phyloP scores from a whole-genome alignment of 2,797 vertebrate species.

The Rhodeus uyekii region DNA sequence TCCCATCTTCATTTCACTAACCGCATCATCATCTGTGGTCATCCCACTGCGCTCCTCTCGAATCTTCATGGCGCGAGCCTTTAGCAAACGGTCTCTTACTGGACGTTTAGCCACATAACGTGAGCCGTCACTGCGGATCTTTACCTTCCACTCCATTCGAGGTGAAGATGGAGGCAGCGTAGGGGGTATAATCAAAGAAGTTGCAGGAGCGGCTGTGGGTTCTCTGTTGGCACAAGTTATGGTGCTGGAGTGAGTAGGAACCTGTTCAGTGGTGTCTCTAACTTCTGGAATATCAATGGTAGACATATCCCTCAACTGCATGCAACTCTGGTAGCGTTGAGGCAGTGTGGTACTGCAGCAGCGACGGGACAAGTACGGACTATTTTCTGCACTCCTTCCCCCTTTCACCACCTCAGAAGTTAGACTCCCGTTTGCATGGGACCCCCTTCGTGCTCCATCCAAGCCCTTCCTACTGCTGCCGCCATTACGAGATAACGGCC shows the following conservation, averaged over 20 bases:
- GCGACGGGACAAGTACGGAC: constrained; percentile 76
- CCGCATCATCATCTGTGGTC: constrained; percentile 84
- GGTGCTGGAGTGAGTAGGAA: constrained; percentile 47
- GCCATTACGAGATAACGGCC: constrained; percentile 73
- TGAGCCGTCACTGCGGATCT: constrained; percentile 81
- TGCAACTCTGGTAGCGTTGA: constrained; percentile 71
- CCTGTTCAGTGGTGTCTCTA: neutral
- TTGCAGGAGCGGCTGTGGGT: neutral
- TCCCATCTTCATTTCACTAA: constrained; percentile 85
- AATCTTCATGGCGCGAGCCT: constrained; percentile 85
- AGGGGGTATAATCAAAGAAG: constrained; percentile 56
- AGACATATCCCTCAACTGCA: constrained; percentile 57
- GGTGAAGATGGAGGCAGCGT: constrained; percentile 58
- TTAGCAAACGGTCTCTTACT: constrained; percentile 82
- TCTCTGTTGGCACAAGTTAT: constrained; percentile 36
- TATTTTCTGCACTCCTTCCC: constrained; percentile 78
- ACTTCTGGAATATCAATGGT: constrained; percentile 20
- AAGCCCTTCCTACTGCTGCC: constrained; percentile 59
- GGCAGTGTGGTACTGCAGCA: constrained; percentile 63
- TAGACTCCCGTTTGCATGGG: constrained; percentile 57
- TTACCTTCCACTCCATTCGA: constrained; percentile 85
- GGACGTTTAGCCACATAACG: constrained; percentile 85
- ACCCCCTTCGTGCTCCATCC: constrained; percentile 56
- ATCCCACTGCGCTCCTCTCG: constrained; percentile 85
- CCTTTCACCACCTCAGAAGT: constrained; percentile 31